Evolutionary conservation across 2,797 vertebrate species (phyloP), one percentile per base, ranked within the genome.

Genomic region (Macrochelys suwanniensis): DNA sequence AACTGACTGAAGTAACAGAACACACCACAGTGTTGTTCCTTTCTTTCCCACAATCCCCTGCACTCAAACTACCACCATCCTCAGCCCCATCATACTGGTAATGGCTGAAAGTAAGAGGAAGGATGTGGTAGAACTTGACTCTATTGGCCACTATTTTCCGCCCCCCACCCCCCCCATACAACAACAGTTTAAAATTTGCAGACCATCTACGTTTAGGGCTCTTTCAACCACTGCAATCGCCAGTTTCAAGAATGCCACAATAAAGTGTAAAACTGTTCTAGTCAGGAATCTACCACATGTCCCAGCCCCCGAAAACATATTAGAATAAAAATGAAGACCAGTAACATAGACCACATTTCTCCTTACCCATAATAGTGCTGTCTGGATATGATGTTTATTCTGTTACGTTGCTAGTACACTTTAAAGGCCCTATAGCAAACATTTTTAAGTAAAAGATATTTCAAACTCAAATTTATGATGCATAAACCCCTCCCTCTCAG

Each of bases 371-470:
- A 71, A n/a, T 53, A 47, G 26, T 0, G 5, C 42, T 81, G 56
- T 42, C 84, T 2, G 2, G 33, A 74, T 91, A 79, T 53, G 31
- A 77, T 74, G 31, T 50, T 95, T 95, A 76, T 59, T 76, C 59
- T 89, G 81, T 9, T 21, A 61, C 28, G 89, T 26, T 0, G 0
- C 68, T 90, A 92, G 89, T 74, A 82, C 17, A 76, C 78, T 93
- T 89, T 45, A 95, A 80, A 74, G 93, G 21, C 80, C 87, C 10
- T 57, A 92, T 42, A 94, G 84, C 31, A 80, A 89, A 82, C 25
- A 49, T 12, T 89, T 89, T 91, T 87, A 59, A 59, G 53, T 80
- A 53, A 84, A 78, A 37, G 6, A 93, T 42, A 3, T 85, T 93
- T 95, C 68, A 91, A 19, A 65, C 6, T 57, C 84, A 90, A 92